phyloP scores from a whole-genome alignment of 2,113 vertebrate genomes.

The Castor canadensis region DNA sequence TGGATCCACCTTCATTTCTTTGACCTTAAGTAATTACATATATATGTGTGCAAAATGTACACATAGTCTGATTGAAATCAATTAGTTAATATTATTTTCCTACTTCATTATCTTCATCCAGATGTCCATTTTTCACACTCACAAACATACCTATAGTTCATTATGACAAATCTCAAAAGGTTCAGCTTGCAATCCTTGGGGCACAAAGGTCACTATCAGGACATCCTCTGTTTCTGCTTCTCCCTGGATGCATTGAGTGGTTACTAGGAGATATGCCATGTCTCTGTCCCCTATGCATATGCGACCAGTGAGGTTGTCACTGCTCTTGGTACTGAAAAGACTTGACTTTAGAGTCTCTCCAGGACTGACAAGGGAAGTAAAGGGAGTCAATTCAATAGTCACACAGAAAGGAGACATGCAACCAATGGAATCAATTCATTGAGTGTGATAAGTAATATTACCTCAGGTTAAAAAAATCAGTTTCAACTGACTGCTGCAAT shows the following conservation, averaged over 20 bases:
- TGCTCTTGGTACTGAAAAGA: not conserved
- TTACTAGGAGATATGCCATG: no score
- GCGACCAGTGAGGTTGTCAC: not conserved
- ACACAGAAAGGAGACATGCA: no score
- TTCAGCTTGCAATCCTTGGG: not conserved
- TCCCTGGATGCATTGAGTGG: not conserved
- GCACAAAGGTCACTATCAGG: no score
- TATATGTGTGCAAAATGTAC: no score
- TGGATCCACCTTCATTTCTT: not conserved
- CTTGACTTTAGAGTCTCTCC: not conserved
- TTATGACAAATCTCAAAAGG: not conserved
- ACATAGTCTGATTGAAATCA: not conserved
- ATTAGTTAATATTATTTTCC: not conserved
- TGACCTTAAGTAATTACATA: not conserved
- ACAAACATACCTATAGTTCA: not conserved
- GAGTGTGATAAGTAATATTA: not conserved
- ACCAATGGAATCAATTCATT: not conserved
- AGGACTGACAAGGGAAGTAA: not conserved
- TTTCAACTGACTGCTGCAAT: not conserved
- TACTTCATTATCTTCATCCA: not conserved
- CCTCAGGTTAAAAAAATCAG: not conserved
- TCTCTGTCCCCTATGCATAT: not conserved
- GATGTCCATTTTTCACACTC: not conserved
- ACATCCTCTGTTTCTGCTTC: no score
- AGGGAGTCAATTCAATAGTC: not conserved